A percentile compares a stretch with the other conserved stretches of the same genome.
Conservation (phyloP, 2,797 vertebrate species). For the Triplophysa bombifrons region DNA sequence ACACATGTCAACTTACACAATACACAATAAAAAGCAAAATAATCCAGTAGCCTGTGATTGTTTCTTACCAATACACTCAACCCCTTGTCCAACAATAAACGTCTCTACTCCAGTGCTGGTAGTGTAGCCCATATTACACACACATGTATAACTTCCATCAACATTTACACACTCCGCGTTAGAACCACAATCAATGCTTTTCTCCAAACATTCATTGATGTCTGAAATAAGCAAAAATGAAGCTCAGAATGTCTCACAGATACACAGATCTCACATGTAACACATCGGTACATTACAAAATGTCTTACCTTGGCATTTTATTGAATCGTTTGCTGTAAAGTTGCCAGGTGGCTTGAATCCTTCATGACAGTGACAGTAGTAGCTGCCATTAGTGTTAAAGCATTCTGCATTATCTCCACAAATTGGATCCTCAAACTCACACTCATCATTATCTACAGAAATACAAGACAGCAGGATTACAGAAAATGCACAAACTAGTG, state of each 20-base stretch:
- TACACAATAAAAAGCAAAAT: neutral
- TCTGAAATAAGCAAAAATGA: conserved; percentile 58
- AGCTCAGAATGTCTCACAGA: neutral
- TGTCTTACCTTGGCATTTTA: conserved; percentile 51
- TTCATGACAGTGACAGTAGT: conserved; percentile 57
- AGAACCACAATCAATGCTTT: conserved; percentile 49
- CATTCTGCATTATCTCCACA: conserved; percentile 52
- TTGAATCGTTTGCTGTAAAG: fast-evolving
- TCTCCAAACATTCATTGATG: conserved; percentile 50
- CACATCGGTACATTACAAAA: neutral
- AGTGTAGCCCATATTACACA: conserved; percentile 59
- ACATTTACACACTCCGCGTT: conserved; percentile 25
- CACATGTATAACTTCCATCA: conserved; percentile 49
- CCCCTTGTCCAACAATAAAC: neutral
- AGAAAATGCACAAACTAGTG: neutral
- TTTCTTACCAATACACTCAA: conserved; percentile 62
- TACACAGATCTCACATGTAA: neutral
- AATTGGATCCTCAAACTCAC: fast-evolving
- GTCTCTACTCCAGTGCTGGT: neutral
- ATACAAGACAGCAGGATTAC: neutral
- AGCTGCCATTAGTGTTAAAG: conserved; percentile 56
- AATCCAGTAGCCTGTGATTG: neutral
- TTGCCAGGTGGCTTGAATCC: conserved; percentile 38
- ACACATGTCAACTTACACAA: neutral
- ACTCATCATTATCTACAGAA: conserved; percentile 59